Evolutionary conservation across 2,888 invertebrate species (phyloP).

Genomic region (Tenthredo amoena): DNA sequence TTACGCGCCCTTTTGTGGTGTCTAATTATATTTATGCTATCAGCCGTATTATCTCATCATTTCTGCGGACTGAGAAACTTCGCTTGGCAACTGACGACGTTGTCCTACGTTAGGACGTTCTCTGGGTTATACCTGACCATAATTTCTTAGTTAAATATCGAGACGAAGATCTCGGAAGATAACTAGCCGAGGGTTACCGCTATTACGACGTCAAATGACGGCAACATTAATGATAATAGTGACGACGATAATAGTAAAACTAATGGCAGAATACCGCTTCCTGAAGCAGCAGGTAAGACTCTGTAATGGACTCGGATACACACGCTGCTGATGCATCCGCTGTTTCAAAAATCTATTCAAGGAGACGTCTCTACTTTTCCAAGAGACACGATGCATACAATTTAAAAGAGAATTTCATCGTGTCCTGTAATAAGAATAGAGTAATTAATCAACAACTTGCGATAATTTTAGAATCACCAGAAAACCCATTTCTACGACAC

Average conservation of each 20-base stretch:
- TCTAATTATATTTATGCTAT: conserved; percentile 43
- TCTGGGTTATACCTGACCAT: conserved; percentile 15
- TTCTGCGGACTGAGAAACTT: conserved; percentile 10
- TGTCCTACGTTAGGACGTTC: neutral
- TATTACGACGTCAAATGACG: conserved; percentile 39
- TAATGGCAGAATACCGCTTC: conserved; percentile 20
- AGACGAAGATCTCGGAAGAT: conserved; percentile 36
- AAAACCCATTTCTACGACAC: no score
- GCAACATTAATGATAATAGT: conserved; percentile 39
- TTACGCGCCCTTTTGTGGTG: conserved; percentile 31
- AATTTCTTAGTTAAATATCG: conserved; percentile 31
- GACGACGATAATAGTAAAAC: conserved; percentile 31
- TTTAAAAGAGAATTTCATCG: neutral
- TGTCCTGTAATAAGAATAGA: neutral
- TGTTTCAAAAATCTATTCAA: neutral
- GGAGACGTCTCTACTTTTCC: neutral
- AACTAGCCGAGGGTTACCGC: conserved; percentile 33
- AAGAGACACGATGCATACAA: neutral
- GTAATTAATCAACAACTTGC: neutral
- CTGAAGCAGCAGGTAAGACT: neutral
- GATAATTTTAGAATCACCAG: neutral
- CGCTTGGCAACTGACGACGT: conserved; percentile 36
- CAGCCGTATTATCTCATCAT: conserved; percentile 35
- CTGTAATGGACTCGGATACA: neutral
- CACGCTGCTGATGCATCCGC: neutral